Conservation (phyloP, 2,888 invertebrate genomes). For the Clitarchus hookeri region DNA sequence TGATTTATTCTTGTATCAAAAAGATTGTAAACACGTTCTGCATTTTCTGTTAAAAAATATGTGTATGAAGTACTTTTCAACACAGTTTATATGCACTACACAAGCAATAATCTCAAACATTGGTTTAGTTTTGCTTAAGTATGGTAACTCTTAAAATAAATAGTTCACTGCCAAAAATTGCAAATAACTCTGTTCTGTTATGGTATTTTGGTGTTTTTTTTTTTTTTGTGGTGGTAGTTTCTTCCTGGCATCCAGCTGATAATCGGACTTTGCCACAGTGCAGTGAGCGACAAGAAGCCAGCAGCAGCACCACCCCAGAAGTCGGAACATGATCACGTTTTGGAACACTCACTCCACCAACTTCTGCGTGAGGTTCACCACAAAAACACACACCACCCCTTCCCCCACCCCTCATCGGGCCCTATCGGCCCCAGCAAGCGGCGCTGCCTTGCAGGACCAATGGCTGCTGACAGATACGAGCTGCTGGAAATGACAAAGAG, state of each 20-base stretch:
- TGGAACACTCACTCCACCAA: slow-evolving; percentile 95
- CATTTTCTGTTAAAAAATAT: too few species aligned
- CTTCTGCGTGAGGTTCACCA: slow-evolving; percentile 89
- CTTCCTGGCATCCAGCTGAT: slow-evolving; percentile 92
- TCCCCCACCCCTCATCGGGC: slow-evolving; percentile 94
- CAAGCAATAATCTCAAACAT: too few species aligned
- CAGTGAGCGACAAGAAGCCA: slow-evolving; percentile 62
- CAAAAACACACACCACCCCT: slow-evolving; percentile 89
- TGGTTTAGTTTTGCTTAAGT: too few species aligned
- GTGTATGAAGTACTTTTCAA: too few species aligned
- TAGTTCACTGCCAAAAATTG: too few species aligned
- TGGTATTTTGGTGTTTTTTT: too few species aligned
- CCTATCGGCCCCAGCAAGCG: slow-evolving; percentile 92
- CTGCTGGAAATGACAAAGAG: slow-evolving; percentile 83
- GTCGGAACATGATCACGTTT: slow-evolving; percentile 90
- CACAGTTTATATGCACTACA: too few species aligned
- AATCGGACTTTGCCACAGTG: slow-evolving; percentile 89
- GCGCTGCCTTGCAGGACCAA: slow-evolving; percentile 88
- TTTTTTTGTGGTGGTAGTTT: slow-evolving; percentile 60
- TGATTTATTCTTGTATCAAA: too few species aligned
- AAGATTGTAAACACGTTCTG: too few species aligned
- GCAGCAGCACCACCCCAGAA: slow-evolving; percentile 54
- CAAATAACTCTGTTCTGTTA: too few species aligned
- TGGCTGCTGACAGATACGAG: slow-evolving; percentile 85
- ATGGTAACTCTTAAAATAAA: too few species aligned